Evolutionary conservation across 2,888 invertebrate genomes (phyloP), one percentile per base, ranked within the genome.

Genomic region (Melipona bicolor): DNA sequence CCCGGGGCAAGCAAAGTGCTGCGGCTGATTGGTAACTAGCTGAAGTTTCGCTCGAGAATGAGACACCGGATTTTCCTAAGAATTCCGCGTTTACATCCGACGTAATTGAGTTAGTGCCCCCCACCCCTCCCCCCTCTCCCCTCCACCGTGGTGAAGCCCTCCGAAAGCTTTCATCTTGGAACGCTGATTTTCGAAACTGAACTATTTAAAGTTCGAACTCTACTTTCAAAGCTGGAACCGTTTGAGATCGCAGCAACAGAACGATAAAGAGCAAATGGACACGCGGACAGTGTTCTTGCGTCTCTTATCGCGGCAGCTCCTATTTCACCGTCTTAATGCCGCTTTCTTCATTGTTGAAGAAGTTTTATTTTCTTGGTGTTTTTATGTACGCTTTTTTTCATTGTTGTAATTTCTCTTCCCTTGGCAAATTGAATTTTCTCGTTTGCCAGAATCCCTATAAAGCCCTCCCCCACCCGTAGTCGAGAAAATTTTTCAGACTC

Each of bases 11-110:
- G n/a, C 52, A 68, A 68, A 79, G 61, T 52, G 52, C 52, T 52
- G 79, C 54, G 52, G 65, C 68, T 68, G 79, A 70, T 79, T 74
- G 79, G 49, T 65, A 67, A 79, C 52, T 52, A 27, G 24, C 52
- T 17, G 15, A 59, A 68, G 50, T 59, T 79, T 21, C 11, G 61
- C 32, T 62, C 43, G 73, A 74, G 59, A 73, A 79, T 54, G 68
- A 74, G 61, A 54, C 72, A 61, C 21, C n/a, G n/a, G 4, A 11
- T 49, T 74, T 56, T 17, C 49, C 6, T 9, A 68, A 68, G 61
- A 68, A 74, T 68, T 59, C 32, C 49, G 9, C 32, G n/a, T 5
- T 65, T 27, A 17, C 62, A 21, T 4, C 9, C 19, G 61, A 71
- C 24, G 5, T 4, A 19, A 59, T 59, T n/a, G 19, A 24, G 24